Evolutionary conservation across 92 coral and sea anemone genomes (phyloP).

Genomic region (Parazoanthus swiftii): DNA sequence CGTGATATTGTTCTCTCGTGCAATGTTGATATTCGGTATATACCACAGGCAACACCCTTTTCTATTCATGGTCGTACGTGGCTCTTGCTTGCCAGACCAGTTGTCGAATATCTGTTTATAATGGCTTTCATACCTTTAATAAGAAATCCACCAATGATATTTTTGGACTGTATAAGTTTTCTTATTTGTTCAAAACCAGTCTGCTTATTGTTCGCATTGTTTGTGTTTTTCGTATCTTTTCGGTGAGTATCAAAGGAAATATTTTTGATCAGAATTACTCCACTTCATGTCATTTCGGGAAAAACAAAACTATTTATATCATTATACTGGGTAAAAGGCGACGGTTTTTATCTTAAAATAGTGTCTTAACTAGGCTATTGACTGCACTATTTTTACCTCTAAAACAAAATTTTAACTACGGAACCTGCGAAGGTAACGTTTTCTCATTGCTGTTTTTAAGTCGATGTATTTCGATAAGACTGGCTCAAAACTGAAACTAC

Average conservation of each 20-base stretch:
- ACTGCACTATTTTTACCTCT: neutral
- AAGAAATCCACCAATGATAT: too few species aligned
- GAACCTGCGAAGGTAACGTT: too few species aligned
- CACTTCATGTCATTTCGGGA: neutral
- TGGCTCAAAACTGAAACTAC: too few species aligned
- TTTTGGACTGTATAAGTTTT: too few species aligned
- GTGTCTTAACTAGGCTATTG: neutral
- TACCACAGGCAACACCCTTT: neutral
- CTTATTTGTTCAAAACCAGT: neutral
- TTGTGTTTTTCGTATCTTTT: neutral
- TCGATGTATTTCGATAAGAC: neutral
- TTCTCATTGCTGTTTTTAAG: neutral
- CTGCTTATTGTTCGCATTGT: neutral
- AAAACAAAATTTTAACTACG: neutral
- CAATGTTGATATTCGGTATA: neutral
- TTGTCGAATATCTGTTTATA: neutral
- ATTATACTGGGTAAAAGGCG: neutral
- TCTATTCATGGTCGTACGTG: neutral
- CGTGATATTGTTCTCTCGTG: too few species aligned
- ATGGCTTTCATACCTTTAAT: neutral
- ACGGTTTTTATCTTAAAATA: neutral
- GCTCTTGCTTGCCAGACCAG: neutral
- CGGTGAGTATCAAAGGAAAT: neutral
- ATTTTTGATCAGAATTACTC: too few species aligned
- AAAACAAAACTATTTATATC: too few species aligned